Conservation (phyloP, 2,888 invertebrate species). For the Neoascia interrupta region DNA sequence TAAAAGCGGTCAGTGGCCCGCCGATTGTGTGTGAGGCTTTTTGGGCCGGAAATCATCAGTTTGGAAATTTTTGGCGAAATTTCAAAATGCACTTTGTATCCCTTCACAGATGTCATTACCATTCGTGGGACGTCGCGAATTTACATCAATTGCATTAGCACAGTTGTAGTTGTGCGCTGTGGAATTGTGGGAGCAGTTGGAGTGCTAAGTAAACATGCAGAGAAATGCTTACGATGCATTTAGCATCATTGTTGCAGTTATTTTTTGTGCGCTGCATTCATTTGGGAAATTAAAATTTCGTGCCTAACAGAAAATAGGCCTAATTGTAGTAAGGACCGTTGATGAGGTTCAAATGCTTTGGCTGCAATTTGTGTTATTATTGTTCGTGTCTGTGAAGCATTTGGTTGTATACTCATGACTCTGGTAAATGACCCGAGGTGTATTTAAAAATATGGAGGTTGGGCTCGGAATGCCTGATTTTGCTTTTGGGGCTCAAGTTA, state of each 20-base stretch:
- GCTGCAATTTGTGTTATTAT: neutral
- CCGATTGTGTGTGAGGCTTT: neutral
- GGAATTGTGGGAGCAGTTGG: too few species aligned
- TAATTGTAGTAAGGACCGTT: slow-evolving; percentile 22
- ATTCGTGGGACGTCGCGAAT: slow-evolving; percentile 38
- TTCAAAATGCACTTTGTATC: slow-evolving; percentile 62
- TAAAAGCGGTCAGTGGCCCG: slow-evolving; percentile 25
- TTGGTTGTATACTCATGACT: too few species aligned
- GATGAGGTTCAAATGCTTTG: neutral
- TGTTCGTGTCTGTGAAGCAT: neutral
- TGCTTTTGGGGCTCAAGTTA: too few species aligned
- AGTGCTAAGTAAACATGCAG: slow-evolving; percentile 35
- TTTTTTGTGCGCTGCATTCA: slow-evolving; percentile 14
- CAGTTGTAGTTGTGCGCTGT: too few species aligned
- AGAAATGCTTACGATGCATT: slow-evolving; percentile 9
- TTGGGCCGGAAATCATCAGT: slow-evolving; percentile 57
- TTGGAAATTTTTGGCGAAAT: slow-evolving; percentile 51
- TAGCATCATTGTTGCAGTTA: neutral
- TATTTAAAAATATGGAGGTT: too few species aligned
- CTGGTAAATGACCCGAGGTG: too few species aligned
- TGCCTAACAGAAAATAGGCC: slow-evolving; percentile 8
- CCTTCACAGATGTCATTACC: slow-evolving; percentile 61
- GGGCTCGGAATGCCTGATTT: too few species aligned
- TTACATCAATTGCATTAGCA: slow-evolving; percentile 51
- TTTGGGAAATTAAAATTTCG: slow-evolving; percentile 28